A percentile compares a stretch with the other conserved stretches of the same genome.
Evolutionary conservation across 1,140 invertebrate genomes (phyloP).

Genomic region (Pomacea maculata): DNA sequence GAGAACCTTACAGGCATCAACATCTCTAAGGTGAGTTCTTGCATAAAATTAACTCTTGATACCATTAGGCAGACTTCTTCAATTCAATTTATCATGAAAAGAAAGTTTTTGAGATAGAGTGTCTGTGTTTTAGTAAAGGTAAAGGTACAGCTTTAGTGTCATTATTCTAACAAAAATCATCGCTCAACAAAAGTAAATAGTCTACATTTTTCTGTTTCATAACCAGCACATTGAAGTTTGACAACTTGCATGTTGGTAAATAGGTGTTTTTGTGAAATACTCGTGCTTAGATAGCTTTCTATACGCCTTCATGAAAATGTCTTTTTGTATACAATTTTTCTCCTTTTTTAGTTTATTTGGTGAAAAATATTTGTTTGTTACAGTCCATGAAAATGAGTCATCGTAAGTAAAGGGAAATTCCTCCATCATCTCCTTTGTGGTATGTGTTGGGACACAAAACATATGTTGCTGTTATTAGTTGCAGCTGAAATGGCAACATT

Average conservation of each 20-base stretch:
- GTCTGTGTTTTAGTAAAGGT: too few species aligned
- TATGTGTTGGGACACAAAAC: too few species aligned
- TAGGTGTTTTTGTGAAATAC: too few species aligned
- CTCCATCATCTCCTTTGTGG: too few species aligned
- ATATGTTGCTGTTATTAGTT: too few species aligned
- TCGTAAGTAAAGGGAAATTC: too few species aligned
- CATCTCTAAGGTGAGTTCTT: slow-evolving; percentile 69
- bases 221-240: not conserved
- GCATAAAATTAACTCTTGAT: not conserved
- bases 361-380: not conserved
- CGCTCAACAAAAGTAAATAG: not conserved
- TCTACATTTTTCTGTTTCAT: not conserved
- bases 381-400: not conserved
- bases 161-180: too few species aligned
- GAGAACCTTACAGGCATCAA: slow-evolving; percentile 92
- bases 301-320: not conserved
- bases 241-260: not conserved
- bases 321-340: too few species aligned
- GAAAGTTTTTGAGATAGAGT: not conserved
- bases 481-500: too few species aligned
- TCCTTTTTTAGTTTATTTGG: too few species aligned
- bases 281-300: not conserved
- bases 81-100: not conserved
- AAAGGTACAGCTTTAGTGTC: too few species aligned
- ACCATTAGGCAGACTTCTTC: not conserved